Evolutionary conservation across 2,888 invertebrate species (phyloP).

Genomic region (Mythimna impura): DNA sequence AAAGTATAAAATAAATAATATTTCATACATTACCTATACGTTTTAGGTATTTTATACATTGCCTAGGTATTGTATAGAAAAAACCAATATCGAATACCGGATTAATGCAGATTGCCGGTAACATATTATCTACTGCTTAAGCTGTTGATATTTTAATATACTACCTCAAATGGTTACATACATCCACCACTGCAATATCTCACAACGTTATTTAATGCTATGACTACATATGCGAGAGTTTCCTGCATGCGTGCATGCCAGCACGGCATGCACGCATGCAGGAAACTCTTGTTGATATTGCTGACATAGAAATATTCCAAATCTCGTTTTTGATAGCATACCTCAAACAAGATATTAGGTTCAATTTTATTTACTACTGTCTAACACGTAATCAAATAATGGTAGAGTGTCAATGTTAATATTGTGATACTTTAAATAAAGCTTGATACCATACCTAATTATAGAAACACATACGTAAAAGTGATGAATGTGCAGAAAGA

Average conservation of each 20-base stretch:
- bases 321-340: slow-evolving; percentile 32
- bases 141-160: neutral
- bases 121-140: neutral
- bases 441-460: slow-evolving; percentile 36
- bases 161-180: slow-evolving; percentile 1
- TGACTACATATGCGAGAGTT: neutral
- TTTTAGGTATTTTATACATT: too few relatives aligned
- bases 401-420: slow-evolving; percentile 18
- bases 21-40: too few relatives aligned
- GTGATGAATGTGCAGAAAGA: slow-evolving; percentile 6
- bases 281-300: neutral
- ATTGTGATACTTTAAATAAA: slow-evolving; percentile 33
- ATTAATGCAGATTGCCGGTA: too few relatives aligned
- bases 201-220: neutral
- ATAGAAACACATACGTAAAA: slow-evolving; percentile 26
- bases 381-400: slow-evolving; percentile 32
- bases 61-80: too few relatives aligned
- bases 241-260: slow-evolving; percentile 12
- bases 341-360: slow-evolving; percentile 40
- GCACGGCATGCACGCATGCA: too few relatives aligned
- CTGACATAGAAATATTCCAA: slow-evolving; percentile 34
- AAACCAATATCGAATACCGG: too few relatives aligned
- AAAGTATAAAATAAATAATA: too few relatives aligned
- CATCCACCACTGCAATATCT: neutral
- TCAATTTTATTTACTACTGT: slow-evolving; percentile 28